Evolutionary conservation across 2,113 vertebrate species (phyloP).

Genomic region (Puffinus mauretanicus): DNA sequence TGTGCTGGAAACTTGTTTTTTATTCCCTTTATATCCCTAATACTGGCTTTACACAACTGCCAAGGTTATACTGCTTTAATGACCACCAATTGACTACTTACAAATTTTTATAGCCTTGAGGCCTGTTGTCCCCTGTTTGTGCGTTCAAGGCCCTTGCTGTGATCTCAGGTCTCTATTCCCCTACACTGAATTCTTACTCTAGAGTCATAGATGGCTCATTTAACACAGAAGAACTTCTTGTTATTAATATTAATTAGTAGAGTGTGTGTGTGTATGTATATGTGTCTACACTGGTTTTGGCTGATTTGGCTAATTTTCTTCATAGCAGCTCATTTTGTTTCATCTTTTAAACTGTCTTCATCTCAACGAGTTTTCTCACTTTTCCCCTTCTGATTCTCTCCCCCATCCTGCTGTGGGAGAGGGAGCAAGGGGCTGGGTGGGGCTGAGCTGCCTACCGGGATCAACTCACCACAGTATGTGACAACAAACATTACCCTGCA

Average conservation of each 20-base stretch:
- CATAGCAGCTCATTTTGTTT: neutral
- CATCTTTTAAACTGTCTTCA: neutral
- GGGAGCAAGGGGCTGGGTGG: rapidly evolving
- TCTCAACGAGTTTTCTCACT: neutral
- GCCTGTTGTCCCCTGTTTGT: neutral
- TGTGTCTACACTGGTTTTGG: neutral
- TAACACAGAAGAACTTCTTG: neutral
- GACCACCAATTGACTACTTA: neutral
- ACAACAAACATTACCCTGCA: neutral
- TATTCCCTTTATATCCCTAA: neutral
- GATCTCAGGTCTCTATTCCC: neutral
- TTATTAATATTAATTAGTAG: neutral
- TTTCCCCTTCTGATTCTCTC: neutral
- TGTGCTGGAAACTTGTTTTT: neutral
- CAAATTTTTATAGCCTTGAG: neutral
- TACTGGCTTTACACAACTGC: neutral
- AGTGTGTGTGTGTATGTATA: rapidly evolving
- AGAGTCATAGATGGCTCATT: neutral
- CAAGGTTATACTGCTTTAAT: neutral
- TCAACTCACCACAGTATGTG: neutral
- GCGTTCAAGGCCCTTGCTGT: neutral
- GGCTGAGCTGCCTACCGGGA: neutral
- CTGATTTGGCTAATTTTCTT: neutral
- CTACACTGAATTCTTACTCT: neutral
- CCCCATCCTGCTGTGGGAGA: neutral